Conservation (phyloP, 1,140 invertebrate genomes). For the Drosophila nebulosa region DNA sequence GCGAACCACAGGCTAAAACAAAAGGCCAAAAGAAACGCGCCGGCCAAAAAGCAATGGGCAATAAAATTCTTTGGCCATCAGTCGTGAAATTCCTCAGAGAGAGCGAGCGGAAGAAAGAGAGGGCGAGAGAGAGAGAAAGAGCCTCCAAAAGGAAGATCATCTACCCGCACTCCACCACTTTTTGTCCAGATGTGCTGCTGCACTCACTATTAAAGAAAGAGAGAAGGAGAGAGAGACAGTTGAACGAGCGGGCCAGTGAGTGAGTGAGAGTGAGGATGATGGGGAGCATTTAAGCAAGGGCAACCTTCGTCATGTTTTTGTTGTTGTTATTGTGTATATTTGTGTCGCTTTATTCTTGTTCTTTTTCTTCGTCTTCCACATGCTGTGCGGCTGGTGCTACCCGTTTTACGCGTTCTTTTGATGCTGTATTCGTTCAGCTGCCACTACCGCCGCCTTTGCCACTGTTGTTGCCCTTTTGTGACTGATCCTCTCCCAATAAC, state of each 20-base stretch:
- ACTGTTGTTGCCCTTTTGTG: constrained; percentile 58
- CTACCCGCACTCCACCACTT: neutral
- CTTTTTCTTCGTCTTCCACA: neutral
- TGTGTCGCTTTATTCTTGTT: constrained; percentile 44
- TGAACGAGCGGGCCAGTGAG: neutral
- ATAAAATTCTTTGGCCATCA: constrained; percentile 75
- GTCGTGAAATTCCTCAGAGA: constrained; percentile 64
- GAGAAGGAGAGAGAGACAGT: constrained; percentile 14
- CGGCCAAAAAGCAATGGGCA: constrained; percentile 64
- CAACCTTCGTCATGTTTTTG: constrained; percentile 1
- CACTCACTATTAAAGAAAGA: constrained; percentile 2
- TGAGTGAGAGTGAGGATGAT: constrained; percentile 14
- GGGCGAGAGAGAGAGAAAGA: constrained; percentile 18
- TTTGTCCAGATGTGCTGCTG: neutral
- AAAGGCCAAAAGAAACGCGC: constrained; percentile 57
- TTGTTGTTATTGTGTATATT: constrained; percentile 14
- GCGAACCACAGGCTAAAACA: constrained; percentile 64
- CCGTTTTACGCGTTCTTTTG: constrained; percentile 74
- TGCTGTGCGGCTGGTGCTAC: constrained; percentile 49
- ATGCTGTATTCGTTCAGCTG: constrained; percentile 27
- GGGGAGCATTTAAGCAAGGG: constrained; percentile 7
- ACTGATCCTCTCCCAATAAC: constrained; percentile 62
- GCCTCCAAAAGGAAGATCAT: constrained; percentile 16
- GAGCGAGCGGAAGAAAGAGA: constrained; percentile 21
- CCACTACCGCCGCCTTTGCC: neutral